phyloP scores from a whole-genome alignment of 2,113 vertebrate species.

The Siniperca knerii region DNA sequence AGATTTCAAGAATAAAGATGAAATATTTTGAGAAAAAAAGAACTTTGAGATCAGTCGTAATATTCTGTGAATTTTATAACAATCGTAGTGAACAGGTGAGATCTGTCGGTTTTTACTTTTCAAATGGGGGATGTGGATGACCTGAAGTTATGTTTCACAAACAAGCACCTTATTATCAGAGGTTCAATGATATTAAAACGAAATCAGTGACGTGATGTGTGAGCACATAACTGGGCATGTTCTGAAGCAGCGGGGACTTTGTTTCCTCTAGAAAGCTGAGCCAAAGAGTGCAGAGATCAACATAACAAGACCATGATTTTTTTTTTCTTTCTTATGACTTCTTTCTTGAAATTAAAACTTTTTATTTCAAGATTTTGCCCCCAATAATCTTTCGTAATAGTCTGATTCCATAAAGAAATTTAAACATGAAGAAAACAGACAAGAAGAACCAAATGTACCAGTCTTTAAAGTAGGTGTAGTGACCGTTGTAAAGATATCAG shows the following conservation, averaged over 20 bases:
- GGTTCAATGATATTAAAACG: too few species aligned
- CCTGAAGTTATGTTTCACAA: too few species aligned
- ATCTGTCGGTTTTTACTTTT: neutral
- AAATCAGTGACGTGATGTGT: too few species aligned
- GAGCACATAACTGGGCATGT: too few species aligned
- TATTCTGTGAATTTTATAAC: too few species aligned
- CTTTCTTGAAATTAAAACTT: too few species aligned
- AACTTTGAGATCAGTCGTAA: neutral
- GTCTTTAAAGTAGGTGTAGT: too few species aligned
- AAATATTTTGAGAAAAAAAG: neutral
- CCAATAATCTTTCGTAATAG: neutral
- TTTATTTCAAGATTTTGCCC: neutral
- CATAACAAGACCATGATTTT: neutral
- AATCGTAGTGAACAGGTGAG: neutral
- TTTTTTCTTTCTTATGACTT: neutral
- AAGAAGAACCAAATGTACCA: slow-evolving; percentile 5
- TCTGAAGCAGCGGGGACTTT: too few species aligned
- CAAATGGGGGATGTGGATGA: too few species aligned
- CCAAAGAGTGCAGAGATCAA: too few species aligned
- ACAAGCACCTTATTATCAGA: too few species aligned
- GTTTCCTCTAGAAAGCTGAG: too few species aligned
- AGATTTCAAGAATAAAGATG: neutral
- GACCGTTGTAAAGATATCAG: neutral
- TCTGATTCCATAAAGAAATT: neutral
- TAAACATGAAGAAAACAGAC: neutral